These are phyloP conservation scores for Nebria salina DNA, from an alignment of 2,888 invertebrate species.

Conservation along the genomic window DNA sequence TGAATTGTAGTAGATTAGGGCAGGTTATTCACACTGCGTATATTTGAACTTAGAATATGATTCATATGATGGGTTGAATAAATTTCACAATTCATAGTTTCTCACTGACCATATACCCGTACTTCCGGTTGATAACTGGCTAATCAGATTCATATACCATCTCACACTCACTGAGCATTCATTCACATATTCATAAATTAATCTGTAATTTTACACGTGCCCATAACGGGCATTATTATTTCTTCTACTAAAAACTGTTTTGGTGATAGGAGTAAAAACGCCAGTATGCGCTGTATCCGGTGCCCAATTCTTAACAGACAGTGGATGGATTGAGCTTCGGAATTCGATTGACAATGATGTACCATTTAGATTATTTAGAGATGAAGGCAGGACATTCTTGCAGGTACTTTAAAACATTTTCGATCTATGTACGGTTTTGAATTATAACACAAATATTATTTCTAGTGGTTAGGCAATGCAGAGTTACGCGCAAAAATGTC, in stretches of 20 bases:
- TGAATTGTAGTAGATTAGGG: background rate
- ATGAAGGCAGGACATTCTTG: constrained; percentile 83
- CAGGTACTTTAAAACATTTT: constrained; percentile 68
- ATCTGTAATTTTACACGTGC: constrained; percentile 18
- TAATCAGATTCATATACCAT: constrained; percentile 22
- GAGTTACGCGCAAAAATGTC: constrained; percentile 80
- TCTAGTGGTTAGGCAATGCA: constrained; percentile 86
- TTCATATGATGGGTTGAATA: constrained; percentile 51
- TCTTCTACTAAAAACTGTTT: background rate
- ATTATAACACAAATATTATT: constrained; percentile 47
- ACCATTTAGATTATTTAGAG: constrained; percentile 82
- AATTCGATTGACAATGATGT: constrained; percentile 81
- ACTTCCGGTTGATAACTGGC: constrained; percentile 54
- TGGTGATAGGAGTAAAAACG: constrained; percentile 73
- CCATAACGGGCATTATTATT: background rate
- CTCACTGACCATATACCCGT: constrained; percentile 51
- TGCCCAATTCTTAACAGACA: constrained; percentile 81
- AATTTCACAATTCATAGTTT: constrained; percentile 60
- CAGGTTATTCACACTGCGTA: constrained; percentile 28
- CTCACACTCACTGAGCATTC: constrained; percentile 7
- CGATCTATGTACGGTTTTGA: too few species aligned
- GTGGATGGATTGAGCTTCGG: constrained; percentile 82
- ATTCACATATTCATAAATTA: constrained; percentile 15
- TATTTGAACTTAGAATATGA: constrained; percentile 15
- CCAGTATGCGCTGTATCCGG: constrained; percentile 88